Percentiles rank a stretch among this genome's conserved stretches.
Conservation (phyloP, 2,113 vertebrate genomes). For the Poeciliopsis prolifica region DNA sequence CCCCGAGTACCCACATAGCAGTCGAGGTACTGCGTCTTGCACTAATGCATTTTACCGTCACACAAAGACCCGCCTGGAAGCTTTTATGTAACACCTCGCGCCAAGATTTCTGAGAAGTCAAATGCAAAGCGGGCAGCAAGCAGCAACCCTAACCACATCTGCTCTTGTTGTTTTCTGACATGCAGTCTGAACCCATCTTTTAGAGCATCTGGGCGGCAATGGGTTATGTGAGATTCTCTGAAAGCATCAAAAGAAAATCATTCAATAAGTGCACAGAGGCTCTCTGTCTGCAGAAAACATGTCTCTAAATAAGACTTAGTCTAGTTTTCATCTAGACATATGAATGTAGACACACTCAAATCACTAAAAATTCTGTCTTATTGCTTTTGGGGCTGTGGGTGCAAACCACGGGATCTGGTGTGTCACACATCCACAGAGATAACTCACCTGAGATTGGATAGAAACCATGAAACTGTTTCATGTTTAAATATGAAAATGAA, state of each 20-base stretch:
- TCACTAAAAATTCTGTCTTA: neutral
- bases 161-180: neutral
- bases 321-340: too few relatives aligned
- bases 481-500: neutral
- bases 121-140: neutral
- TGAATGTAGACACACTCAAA: neutral
- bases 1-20: conserved; percentile 35
- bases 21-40: conserved; percentile 25
- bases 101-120: conserved; percentile 7
- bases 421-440: neutral
- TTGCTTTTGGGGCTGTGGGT: neutral
- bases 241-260: neutral
- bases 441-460: neutral
- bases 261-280: neutral
- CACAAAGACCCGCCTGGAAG: conserved; percentile 32
- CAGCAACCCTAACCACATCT: conserved; percentile 13
- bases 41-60: conserved; percentile 30
- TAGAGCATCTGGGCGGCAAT: neutral
- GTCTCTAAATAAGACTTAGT: neutral
- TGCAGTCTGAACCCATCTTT: neutral
- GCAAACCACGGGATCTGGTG: neutral
- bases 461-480: neutral
- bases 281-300: neutral
- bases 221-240: neutral
- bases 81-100: conserved; percentile 42